Evolutionary conservation across 2,888 invertebrate genomes (phyloP).

Genomic region (Sepiola atlantica): DNA sequence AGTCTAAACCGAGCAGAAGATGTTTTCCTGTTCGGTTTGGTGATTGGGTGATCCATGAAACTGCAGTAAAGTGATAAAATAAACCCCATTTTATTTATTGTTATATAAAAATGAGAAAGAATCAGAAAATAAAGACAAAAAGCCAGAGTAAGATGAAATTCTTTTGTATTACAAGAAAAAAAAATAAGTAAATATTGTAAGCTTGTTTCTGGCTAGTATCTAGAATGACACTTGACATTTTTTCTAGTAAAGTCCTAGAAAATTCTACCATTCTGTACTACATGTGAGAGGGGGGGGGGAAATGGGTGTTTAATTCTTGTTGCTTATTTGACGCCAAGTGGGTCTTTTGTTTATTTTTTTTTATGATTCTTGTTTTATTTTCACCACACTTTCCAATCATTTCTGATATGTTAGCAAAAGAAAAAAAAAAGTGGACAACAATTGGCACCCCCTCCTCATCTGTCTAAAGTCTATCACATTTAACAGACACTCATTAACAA

Average conservation of each 20-base stretch:
- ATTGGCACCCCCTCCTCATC: not conserved
- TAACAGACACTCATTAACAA: slow-evolving; percentile 16
- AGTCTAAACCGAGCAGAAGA: too few relatives aligned
- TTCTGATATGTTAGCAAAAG: not conserved
- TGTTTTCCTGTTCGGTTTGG: too few relatives aligned
- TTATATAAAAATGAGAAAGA: not conserved
- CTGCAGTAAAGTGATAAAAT: not conserved
- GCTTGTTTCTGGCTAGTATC: not conserved
- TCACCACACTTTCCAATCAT: not conserved
- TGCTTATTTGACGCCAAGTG: not conserved
- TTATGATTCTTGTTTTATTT: not conserved
- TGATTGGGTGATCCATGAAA: not conserved
- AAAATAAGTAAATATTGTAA: slow-evolving; percentile 6
- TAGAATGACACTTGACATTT: not conserved
- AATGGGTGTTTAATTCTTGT: not conserved
- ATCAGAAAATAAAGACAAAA: slow-evolving; percentile 24
- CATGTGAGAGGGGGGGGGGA: not conserved
- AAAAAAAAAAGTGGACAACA: not conserved
- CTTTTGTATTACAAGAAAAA: slow-evolving; percentile 32
- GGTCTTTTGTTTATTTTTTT: too few relatives aligned
- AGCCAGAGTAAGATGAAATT: not conserved
- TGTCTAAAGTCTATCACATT: not conserved
- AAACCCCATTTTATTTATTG: not conserved
- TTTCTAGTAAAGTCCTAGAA: not conserved
- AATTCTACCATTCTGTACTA: slow-evolving; percentile 14